These are phyloP conservation scores for Meloidogyne hapla DNA, from an alignment of 1,140 invertebrate genomes.

Conservation along the genomic window DNA sequence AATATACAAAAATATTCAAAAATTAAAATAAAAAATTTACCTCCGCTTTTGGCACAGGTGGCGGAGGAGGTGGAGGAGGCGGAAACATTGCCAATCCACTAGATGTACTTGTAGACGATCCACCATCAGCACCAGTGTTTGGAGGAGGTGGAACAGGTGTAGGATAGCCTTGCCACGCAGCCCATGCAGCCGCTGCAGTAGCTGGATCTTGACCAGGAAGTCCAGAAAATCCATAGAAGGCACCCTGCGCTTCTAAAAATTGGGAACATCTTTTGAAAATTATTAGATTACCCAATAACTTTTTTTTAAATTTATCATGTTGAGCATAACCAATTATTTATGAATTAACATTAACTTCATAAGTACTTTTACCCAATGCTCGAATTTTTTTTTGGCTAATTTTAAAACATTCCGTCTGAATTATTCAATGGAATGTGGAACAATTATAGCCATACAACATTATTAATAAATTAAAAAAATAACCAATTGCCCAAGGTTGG, in stretches of 20 bases:
- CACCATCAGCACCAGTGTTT: background rate
- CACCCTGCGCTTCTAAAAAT: background rate
- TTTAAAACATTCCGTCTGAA: constrained; percentile 16
- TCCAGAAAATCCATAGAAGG: constrained; percentile 18
- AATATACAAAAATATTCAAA: background rate
- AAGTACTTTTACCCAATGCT: background rate
- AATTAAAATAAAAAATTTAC: background rate
- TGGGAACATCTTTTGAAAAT: too few relatives aligned
- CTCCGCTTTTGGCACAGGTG: constrained; percentile 33
- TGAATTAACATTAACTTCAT: background rate
- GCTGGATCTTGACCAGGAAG: constrained; percentile 26
- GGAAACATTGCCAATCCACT: constrained; percentile 26
- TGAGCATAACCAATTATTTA: constrained; percentile 18
- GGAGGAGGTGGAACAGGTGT: constrained; percentile 26
- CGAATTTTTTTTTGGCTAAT: constrained; percentile 16
- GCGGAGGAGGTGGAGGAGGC: constrained; percentile 43
- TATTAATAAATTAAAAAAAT: background rate
- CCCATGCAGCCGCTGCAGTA: constrained; percentile 28
- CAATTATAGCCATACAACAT: background rate
- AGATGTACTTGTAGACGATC: constrained; percentile 6
- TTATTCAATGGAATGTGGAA: constrained; percentile 9
- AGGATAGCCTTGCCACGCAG: constrained; percentile 27
- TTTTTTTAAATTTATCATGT: too few relatives aligned
- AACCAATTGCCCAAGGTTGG: background rate
- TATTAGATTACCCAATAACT: too few relatives aligned